Evolutionary conservation across 2,113 vertebrate species (phyloP).

Genomic region (Nothobranchius kuhntae): DNA sequence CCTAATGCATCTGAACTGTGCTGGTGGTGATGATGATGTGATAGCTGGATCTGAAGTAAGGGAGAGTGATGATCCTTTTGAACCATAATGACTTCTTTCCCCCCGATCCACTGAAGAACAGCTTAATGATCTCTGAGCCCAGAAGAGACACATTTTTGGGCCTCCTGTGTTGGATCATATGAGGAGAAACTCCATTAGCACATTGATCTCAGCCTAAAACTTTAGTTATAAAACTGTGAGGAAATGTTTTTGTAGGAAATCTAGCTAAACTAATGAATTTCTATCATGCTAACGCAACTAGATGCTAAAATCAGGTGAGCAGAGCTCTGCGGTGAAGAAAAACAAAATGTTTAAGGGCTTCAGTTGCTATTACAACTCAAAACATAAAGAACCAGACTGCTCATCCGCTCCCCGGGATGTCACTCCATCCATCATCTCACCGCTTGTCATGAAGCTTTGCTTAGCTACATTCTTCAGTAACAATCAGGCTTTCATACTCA

Average conservation of each 20-base stretch:
- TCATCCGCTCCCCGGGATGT: constrained; percentile 59
- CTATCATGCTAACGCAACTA: background rate
- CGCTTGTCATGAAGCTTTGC: constrained; percentile 44
- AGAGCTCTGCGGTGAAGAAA: constrained; percentile 5
- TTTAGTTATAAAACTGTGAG: background rate
- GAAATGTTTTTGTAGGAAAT: no score
- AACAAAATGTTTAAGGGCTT: constrained; percentile 18
- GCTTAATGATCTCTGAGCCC: constrained; percentile 62
- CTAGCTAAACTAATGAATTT: background rate
- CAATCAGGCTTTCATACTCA: constrained; percentile 68
- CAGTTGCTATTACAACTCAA: constrained; percentile 36
- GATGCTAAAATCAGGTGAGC: constrained; percentile 8
- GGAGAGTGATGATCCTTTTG: constrained; percentile 50
- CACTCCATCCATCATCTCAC: constrained; percentile 72
- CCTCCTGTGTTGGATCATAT: constrained; percentile 29
- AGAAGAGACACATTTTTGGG: constrained; percentile 52
- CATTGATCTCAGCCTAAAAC: background rate
- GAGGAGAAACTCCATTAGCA: constrained; percentile 13
- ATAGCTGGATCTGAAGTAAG: constrained; percentile 48
- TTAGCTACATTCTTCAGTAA: constrained; percentile 59
- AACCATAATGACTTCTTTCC: constrained; percentile 58
- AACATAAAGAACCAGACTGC: constrained; percentile 46
- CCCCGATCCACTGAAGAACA: constrained; percentile 40
- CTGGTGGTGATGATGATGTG: constrained; percentile 40
- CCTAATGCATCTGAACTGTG: background rate